A percentile compares a stretch with the other conserved stretches of the same genome.
phyloP scores from a whole-genome alignment of 2,797 vertebrate species.

The Paguma larvata region DNA sequence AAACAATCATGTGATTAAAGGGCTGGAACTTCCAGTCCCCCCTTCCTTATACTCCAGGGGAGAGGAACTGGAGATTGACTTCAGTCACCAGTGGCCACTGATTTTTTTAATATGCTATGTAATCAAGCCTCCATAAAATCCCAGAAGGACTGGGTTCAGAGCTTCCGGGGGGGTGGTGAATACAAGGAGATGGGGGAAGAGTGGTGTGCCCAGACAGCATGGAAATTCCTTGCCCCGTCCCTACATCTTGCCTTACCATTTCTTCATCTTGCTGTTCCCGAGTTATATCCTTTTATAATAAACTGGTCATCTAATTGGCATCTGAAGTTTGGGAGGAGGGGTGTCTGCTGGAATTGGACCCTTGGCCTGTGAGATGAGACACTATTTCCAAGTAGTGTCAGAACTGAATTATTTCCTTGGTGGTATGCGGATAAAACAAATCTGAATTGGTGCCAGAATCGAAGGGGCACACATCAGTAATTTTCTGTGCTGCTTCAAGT shows the following conservation, averaged over 20 bases:
- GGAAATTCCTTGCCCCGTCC: background rate
- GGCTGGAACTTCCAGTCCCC: background rate
- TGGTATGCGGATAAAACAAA: background rate
- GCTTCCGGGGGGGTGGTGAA: background rate
- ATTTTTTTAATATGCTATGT: background rate
- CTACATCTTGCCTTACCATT: background rate
- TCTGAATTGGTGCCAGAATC: background rate
- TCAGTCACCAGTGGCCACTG: background rate
- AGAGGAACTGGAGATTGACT: background rate
- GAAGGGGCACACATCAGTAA: background rate
- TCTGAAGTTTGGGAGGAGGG: background rate
- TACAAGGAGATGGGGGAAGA: background rate
- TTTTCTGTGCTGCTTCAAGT: background rate
- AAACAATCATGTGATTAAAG: background rate
- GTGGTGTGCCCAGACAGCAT: background rate
- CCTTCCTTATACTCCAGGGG: background rate
- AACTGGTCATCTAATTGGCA: background rate
- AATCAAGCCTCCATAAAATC: conserved; percentile 21
- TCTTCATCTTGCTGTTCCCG: background rate
- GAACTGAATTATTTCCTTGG: conserved; percentile 7
- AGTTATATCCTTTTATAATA: background rate
- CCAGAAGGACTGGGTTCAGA: background rate
- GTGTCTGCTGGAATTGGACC: background rate
- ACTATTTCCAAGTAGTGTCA: background rate
- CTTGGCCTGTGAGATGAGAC: background rate